Base-by-base conservation (phyloP, 2,888 invertebrate genomes). In the Elegia similella region DNA sequence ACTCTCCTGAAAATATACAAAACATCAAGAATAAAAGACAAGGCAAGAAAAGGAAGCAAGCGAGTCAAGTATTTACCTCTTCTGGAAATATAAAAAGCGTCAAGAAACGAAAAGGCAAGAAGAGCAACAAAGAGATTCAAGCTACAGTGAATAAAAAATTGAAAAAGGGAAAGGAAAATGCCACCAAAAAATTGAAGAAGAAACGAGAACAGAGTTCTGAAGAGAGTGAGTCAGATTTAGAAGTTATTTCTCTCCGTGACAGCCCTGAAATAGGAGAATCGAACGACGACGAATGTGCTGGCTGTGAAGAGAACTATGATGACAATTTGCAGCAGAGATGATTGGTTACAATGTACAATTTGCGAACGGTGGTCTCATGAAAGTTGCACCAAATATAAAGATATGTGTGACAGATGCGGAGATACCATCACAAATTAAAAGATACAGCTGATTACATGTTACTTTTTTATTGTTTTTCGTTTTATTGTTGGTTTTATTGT, bases 331-430 rank as follows among this genome's bases (percentile, higher is more conserved):
- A 44, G 44, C 44, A 16, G 15, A 12, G 44, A 44, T 44, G 44
- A 44, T 44, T 44, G 44, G 44, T 23, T 44, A 10, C 6, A 38
- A 12, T 38, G 38, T 38, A 38, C 38, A 6, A 38, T 38, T 38
- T 38, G 38, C 38, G 44, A 44, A 23, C 44, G 44, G 8, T 44
- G 44, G 44, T 23, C 44, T 44, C 44, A 44, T 15, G 44, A 44
- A 44, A 23, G 44, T 15, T 44, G 44, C 15, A 44, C 44, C 23
- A 44, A 44, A 44, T 44, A 44, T 12, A 16, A 44, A 17, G 23
- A 44, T 10, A 44, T 44, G 44, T 23, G 44, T 6, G 44, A 44
- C 16, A 17, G 44, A 10, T 23, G 16, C 7, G 23, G 16, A 44
- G 23, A 44, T 44, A 44, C 38, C 38, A 10, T 38, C 38, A 38